These are phyloP conservation scores for Megastigmus dorsalis DNA, from an alignment of 2,888 invertebrate species.

Conservation along the genomic window DNA sequence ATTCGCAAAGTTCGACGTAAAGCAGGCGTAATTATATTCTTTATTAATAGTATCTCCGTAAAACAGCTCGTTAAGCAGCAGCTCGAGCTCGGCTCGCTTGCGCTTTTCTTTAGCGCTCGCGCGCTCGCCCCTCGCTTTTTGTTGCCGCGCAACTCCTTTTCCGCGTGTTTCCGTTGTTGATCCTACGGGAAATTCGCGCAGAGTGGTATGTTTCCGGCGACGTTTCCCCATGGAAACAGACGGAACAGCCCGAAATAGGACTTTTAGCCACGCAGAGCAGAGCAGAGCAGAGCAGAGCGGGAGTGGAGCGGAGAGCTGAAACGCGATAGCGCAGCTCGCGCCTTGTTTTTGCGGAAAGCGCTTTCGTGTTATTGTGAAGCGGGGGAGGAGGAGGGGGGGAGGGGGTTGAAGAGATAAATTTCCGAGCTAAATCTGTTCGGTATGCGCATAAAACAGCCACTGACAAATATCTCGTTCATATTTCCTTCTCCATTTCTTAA, in stretches of 20 bases:
- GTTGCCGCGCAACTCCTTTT: slow-evolving; percentile 34
- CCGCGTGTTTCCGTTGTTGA: slow-evolving; percentile 16
- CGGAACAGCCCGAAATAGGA: slow-evolving; percentile 43
- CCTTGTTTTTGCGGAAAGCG: slow-evolving; percentile 37
- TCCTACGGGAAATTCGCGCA: slow-evolving; percentile 49
- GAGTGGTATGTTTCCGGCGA: slow-evolving; percentile 39
- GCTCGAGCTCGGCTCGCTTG: no score
- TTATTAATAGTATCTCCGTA: no score
- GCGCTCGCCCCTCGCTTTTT: no score
- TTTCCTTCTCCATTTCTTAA: slow-evolving; percentile 9
- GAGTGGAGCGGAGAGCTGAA: not conserved
- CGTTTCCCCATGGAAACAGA: slow-evolving; percentile 36
- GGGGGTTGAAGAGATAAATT: slow-evolving; percentile 33
- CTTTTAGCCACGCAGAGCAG: slow-evolving; percentile 36
- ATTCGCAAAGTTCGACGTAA: no score
- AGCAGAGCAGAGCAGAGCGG: not conserved
- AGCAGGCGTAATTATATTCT: not conserved
- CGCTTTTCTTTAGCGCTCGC: no score
- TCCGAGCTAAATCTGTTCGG: slow-evolving; percentile 35
- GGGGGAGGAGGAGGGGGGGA: not conserved
- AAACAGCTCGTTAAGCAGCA: no score
- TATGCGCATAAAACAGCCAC: slow-evolving; percentile 11
- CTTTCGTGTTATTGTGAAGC: slow-evolving; percentile 32
- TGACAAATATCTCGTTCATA: slow-evolving; percentile 8
- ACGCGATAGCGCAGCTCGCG: not conserved